Conservation (phyloP, 2,888 invertebrate genomes). For the Empis livida region DNA sequence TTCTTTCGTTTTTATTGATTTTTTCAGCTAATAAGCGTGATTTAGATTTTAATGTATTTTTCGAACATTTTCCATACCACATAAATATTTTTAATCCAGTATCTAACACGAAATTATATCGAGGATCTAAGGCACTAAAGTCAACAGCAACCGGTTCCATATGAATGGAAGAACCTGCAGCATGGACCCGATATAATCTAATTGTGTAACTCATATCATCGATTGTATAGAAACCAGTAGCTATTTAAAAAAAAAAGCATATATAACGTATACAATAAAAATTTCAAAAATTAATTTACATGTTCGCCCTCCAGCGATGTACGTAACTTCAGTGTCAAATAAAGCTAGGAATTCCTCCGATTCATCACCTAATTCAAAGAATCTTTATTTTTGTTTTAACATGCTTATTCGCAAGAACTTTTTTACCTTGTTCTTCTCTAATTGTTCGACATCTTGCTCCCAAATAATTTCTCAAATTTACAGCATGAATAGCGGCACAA, state of each 20-base stretch:
- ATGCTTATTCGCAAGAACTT: not conserved
- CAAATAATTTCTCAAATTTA: conserved; percentile 89
- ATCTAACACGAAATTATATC: conserved; percentile 87
- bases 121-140: conserved; percentile 67
- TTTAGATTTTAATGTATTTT: conserved; percentile 76
- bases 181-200: conserved; percentile 79
- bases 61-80: conserved; percentile 69
- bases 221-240: conserved; percentile 93
- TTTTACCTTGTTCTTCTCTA: conserved; percentile 81
- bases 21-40: conserved; percentile 80
- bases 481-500: conserved; percentile 80
- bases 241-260: too few relatives aligned
- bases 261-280: not conserved
- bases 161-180: conserved; percentile 74
- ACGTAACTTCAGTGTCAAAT: conserved; percentile 82
- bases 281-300: too few relatives aligned
- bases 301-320: conserved; percentile 83
- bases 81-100: conserved; percentile 73
- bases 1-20: conserved; percentile 96
- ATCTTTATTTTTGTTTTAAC: not conserved
- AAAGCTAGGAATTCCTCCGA: conserved; percentile 87
- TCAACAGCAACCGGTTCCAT: conserved; percentile 72
- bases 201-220: conserved; percentile 80
- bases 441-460: conserved; percentile 90
- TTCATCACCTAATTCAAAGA: conserved; percentile 81